Evolutionary conservation across 1,140 invertebrate species (phyloP).

Genomic region (Choristoneura fumiferana): DNA sequence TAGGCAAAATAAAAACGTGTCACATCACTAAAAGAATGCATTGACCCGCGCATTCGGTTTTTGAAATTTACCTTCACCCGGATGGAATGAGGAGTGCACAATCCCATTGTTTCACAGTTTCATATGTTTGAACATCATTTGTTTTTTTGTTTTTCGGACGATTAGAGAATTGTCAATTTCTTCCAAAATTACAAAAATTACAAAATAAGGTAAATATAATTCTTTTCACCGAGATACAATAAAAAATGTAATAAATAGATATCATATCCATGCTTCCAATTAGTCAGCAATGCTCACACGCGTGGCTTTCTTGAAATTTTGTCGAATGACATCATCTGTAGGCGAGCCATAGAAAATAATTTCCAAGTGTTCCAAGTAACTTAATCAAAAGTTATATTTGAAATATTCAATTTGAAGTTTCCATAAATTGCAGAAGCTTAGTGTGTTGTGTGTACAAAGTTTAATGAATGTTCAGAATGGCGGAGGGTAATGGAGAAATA

Average conservation of each 20-base stretch:
- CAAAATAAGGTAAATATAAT: conserved; percentile 75
- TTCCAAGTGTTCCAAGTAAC: conserved; percentile 27
- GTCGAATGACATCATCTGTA: conserved; percentile 68
- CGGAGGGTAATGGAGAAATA: conserved; percentile 94
- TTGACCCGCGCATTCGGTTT: conserved; percentile 71
- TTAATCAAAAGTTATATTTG: conserved; percentile 32
- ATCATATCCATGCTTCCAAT: conserved; percentile 30
- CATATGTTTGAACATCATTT: conserved; percentile 78
- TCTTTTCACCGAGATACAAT: conserved; percentile 37
- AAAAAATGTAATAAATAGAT: conserved; percentile 27
- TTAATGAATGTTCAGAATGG: conserved; percentile 84
- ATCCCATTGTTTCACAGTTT: conserved; percentile 74
- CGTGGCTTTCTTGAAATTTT: conserved; percentile 61
- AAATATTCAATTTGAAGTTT: conserved; percentile 29
- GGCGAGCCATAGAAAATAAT: conserved; percentile 42
- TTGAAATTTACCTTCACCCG: conserved; percentile 72
- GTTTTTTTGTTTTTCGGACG: conserved; percentile 79
- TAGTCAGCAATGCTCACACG: conserved; percentile 47
- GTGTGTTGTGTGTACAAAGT: conserved; percentile 65
- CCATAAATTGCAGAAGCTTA: conserved; percentile 29
- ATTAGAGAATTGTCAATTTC: conserved; percentile 74
- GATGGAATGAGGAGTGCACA: conserved; percentile 76
- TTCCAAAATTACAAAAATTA: conserved; percentile 78
- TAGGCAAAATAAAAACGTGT: conserved; percentile 63
- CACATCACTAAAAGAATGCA: conserved; percentile 71